A percentile compares a stretch with the other conserved stretches of the same genome.
Conservation (phyloP, 2,113 vertebrate genomes). For the Labeo rohita region DNA sequence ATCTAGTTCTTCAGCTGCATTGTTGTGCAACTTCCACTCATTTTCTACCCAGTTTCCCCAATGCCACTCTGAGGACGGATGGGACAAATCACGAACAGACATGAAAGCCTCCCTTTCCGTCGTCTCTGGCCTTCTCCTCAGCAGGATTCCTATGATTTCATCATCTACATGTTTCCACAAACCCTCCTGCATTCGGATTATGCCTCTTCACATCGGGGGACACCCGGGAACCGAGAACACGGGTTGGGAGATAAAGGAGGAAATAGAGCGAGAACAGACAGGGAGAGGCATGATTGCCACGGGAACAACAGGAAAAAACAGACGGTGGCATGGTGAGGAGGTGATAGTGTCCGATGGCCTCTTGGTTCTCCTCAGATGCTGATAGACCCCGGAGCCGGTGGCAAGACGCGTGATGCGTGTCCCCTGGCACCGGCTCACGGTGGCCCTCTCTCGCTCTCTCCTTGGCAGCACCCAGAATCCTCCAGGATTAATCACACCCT, state of each 20-base stretch:
- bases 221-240: conserved; percentile 25
- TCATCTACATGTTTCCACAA: conserved; percentile 21
- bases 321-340: conserved; percentile 3
- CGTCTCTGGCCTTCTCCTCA: background rate
- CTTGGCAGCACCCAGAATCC: conserved; percentile 48
- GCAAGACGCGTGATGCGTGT: conserved; percentile 59
- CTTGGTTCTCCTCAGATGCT: conserved; percentile 38
- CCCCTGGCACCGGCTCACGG: conserved; percentile 27
- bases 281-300: conserved; percentile 18
- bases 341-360: conserved; percentile 19
- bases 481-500: conserved; percentile 73
- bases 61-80: background rate
- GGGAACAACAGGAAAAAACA: conserved; percentile 14
- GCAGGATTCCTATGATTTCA: conserved; percentile 6
- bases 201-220: conserved; percentile 30
- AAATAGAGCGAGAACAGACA: background rate
- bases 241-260: conserved; percentile 8
- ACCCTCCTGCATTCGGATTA: conserved; percentile 8
- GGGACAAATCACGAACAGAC: conserved; percentile 6
- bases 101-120: background rate
- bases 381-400: conserved; percentile 58
- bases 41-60: conserved; percentile 5
- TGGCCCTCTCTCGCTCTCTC: conserved; percentile 26
- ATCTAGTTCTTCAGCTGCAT: background rate
- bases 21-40: background rate